Percentiles rank a stretch among this genome's conserved stretches.
Conservation (phyloP, 2,888 invertebrate species). For the Lasioglossum figueresi region DNA sequence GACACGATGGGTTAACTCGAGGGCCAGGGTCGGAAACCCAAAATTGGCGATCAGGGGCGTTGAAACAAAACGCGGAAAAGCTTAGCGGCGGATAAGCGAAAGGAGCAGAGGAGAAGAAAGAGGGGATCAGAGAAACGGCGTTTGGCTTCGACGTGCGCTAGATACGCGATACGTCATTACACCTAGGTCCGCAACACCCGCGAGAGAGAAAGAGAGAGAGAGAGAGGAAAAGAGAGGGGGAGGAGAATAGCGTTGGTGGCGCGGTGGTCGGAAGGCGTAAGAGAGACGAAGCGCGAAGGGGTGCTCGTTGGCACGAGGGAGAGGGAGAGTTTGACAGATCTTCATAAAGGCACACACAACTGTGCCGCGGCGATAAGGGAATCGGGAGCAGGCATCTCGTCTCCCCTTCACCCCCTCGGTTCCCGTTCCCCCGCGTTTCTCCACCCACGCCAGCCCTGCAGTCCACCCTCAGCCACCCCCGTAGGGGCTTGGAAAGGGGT, state of each 20-base stretch:
- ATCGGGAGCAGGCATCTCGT: slow-evolving; percentile 82
- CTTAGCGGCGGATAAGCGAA: slow-evolving; percentile 76
- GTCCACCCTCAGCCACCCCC: slow-evolving; percentile 63
- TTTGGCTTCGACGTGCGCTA: slow-evolving; percentile 59
- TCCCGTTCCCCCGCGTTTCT: slow-evolving; percentile 42
- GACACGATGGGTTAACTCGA: too few species aligned
- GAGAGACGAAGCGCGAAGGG: slow-evolving; percentile 28
- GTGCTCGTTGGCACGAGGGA: slow-evolving; percentile 4
- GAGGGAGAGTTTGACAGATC: slow-evolving; percentile 82
- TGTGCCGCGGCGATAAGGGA: slow-evolving; percentile 83
- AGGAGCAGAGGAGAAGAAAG: slow-evolving; percentile 80
- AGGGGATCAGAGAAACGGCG: slow-evolving; percentile 63
- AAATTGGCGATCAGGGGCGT: not conserved
- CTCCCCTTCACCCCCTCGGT: slow-evolving; percentile 55
- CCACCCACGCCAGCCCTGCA: slow-evolving; percentile 61
- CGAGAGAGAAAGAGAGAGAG: not conserved
- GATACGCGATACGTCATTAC: slow-evolving; percentile 68
- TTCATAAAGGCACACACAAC: slow-evolving; percentile 84
- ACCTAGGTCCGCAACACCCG: slow-evolving; percentile 63
- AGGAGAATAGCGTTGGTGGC: not conserved
- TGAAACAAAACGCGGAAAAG: slow-evolving; percentile 47
- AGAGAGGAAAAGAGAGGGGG: slow-evolving; percentile 8
- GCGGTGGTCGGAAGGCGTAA: not conserved
- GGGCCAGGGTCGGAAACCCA: not conserved
- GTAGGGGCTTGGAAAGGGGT: slow-evolving; percentile 51